Evolutionary conservation across 2,113 vertebrate genomes (phyloP).

Genomic region (Apistogramma diplotaenia): DNA sequence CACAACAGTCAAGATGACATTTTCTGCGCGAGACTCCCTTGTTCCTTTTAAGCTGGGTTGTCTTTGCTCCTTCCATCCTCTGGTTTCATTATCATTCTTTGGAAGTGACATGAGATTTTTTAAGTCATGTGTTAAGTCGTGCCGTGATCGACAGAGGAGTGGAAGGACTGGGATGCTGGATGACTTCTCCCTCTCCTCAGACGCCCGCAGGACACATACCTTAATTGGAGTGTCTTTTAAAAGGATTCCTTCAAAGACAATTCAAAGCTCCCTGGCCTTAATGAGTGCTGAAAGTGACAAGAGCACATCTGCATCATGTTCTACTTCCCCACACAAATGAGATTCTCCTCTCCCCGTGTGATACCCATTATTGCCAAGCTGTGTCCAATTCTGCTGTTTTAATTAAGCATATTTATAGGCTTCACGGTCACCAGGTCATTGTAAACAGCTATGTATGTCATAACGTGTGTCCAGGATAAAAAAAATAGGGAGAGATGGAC

Average conservation of each 20-base stretch:
- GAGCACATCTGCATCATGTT: slow-evolving; percentile 73
- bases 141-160: slow-evolving; percentile 32
- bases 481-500: slow-evolving; percentile 27
- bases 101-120: slow-evolving; percentile 60
- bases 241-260: slow-evolving; percentile 75
- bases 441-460: slow-evolving; percentile 69
- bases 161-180: slow-evolving; percentile 34
- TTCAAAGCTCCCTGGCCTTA: slow-evolving; percentile 65
- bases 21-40: slow-evolving; percentile 37
- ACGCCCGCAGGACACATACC: slow-evolving; percentile 70
- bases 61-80: slow-evolving; percentile 31
- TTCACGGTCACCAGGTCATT: slow-evolving; percentile 65
- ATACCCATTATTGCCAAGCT: slow-evolving; percentile 75
- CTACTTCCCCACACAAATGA: slow-evolving; percentile 70
- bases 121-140: slow-evolving; percentile 62
- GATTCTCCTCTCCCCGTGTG: slow-evolving; percentile 65
- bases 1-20: slow-evolving; percentile 49
- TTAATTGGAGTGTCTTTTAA: slow-evolving; percentile 77
- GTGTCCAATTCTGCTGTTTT: slow-evolving; percentile 74
- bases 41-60: slow-evolving; percentile 28
- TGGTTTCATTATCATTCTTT: slow-evolving; percentile 63
- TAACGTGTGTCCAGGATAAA: slow-evolving; percentile 16
- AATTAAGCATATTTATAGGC: slow-evolving; percentile 77
- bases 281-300: slow-evolving; percentile 76
- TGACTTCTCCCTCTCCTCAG: slow-evolving; percentile 52